Percentiles rank a stretch among this genome's conserved stretches.
Evolutionary conservation across 37 sponge, comb jelly and placozoan genomes (phyloP).

Genomic region (Bolinopsis microptera): DNA sequence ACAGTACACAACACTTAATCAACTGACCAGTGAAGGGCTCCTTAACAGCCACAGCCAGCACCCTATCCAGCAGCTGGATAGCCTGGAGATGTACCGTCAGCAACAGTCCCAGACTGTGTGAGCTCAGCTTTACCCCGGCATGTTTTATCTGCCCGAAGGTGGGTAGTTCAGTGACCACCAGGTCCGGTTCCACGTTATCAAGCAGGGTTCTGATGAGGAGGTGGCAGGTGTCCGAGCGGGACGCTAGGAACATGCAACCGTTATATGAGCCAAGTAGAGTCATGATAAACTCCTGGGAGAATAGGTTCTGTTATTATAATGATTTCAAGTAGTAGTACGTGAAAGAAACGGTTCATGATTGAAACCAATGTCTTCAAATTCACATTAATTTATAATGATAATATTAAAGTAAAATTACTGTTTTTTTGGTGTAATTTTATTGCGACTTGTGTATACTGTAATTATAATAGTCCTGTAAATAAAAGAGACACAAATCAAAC

Average conservation of each 20-base stretch:
- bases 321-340: neutral
- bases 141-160: slow-evolving; percentile 9
- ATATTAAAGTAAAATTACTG: no score
- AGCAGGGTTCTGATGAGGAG: slow-evolving; percentile 41
- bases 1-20: no score
- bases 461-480: no score
- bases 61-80: slow-evolving; percentile 42
- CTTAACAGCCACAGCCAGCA: slow-evolving; percentile 45
- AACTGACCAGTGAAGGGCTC: slow-evolving; percentile 47
- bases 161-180: slow-evolving; percentile 20
- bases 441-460: no score
- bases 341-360: neutral
- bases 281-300: slow-evolving; percentile 10
- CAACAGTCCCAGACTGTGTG: slow-evolving; percentile 46
- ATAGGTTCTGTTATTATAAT: neutral
- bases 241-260: slow-evolving; percentile 2
- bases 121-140: slow-evolving; percentile 8
- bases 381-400: no score
- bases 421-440: no score
- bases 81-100: slow-evolving; percentile 50
- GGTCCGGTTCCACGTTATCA: slow-evolving; percentile 51
- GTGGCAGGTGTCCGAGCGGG: neutral
- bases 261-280: neutral
- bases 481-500: no score
- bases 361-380: neutral